These are phyloP conservation scores for Phylloscopus trochiloides DNA, from an alignment of 2,113 vertebrate species.

Conservation along the genomic window DNA sequence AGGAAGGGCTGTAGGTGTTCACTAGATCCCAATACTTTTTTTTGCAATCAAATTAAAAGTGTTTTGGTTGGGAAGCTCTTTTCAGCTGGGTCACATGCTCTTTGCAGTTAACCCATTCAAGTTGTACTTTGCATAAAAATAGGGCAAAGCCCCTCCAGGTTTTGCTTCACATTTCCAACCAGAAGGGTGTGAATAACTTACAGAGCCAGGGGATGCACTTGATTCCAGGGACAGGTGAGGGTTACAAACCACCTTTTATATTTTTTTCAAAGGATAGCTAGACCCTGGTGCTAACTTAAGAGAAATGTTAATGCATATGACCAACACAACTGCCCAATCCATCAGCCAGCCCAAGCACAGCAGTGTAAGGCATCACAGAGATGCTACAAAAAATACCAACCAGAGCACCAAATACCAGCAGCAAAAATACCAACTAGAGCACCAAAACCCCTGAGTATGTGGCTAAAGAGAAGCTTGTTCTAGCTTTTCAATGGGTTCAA, in stretches of 20 bases:
- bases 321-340: background rate
- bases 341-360: background rate
- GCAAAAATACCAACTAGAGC: background rate
- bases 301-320: background rate
- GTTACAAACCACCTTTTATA: background rate
- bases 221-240: background rate
- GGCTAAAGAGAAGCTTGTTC: background rate
- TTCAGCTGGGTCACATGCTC: background rate
- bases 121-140: background rate
- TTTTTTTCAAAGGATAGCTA: background rate
- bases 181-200: background rate
- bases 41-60: background rate
- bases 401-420: background rate
- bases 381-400: background rate
- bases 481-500: background rate
- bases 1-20: background rate
- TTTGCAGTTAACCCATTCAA: background rate
- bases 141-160: background rate
- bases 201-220: background rate
- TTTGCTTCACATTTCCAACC: background rate
- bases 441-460: accelerated
- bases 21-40: background rate
- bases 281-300: background rate
- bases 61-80: background rate
- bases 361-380: background rate